These are phyloP conservation scores for Trichoplusia ni DNA, from an alignment of 1,140 invertebrate genomes.

Conservation along the genomic window DNA sequence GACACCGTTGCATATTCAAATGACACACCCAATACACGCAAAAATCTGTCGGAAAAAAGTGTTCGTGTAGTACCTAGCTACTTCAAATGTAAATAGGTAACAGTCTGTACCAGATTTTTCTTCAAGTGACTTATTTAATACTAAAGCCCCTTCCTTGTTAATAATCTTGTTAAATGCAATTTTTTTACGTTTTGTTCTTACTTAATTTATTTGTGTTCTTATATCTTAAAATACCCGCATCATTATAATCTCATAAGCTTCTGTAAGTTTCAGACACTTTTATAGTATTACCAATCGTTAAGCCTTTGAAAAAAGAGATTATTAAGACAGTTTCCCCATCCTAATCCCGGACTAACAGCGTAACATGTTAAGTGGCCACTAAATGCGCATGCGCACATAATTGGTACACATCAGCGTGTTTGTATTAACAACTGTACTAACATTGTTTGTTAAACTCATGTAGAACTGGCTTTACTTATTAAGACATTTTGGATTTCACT, in stretches of 20 bases:
- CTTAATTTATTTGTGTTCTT: no score
- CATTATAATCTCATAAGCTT: no score
- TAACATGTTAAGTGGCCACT: conserved; percentile 27
- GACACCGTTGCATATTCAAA: no score
- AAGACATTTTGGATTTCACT: neutral
- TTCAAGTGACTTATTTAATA: no score
- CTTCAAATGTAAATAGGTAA: no score
- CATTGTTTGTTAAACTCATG: neutral
- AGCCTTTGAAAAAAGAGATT: neutral
- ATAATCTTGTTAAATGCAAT: no score
- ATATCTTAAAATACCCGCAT: no score
- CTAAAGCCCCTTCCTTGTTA: no score
- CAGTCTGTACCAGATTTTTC: no score
- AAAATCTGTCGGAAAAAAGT: neutral
- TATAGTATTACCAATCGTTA: neutral
- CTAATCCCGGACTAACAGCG: neutral
- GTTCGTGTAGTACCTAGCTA: no score
- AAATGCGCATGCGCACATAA: conserved; percentile 23
- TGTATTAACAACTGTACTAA: conserved; percentile 6
- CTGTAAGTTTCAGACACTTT: no score
- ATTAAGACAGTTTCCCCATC: neutral
- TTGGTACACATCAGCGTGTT: conserved; percentile 26
- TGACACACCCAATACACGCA: neutral
- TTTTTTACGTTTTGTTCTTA: no score
- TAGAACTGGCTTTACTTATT: neutral